Evolutionary conservation across 2,113 vertebrate genomes (phyloP).

Genomic region (Rynchops niger): DNA sequence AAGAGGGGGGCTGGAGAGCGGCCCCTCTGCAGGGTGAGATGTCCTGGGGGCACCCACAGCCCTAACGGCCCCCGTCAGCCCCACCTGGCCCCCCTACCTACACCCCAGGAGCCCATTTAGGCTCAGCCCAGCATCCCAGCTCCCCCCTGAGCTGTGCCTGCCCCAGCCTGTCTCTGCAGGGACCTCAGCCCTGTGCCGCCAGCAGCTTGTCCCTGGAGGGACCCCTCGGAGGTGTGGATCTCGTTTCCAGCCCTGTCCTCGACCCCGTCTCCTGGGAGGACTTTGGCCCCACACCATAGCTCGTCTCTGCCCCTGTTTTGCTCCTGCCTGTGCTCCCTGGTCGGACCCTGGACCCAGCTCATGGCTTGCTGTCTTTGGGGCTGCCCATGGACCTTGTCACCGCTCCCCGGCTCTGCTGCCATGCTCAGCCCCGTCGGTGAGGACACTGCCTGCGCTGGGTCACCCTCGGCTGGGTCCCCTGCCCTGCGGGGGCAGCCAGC

Average conservation of each 20-base stretch:
- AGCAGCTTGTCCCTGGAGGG: not conserved
- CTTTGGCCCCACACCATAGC: accelerated
- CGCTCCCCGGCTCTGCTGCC: no score
- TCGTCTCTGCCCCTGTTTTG: not conserved
- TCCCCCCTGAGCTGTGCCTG: accelerated
- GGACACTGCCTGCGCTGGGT: not conserved
- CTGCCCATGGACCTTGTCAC: not conserved
- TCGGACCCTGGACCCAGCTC: not conserved
- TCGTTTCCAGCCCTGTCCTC: not conserved
- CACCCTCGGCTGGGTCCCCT: not conserved
- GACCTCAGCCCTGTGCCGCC: not conserved
- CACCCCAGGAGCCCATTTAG: not conserved
- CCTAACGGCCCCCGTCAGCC: not conserved
- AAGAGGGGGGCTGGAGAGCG: not conserved
- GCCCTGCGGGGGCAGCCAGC: not conserved
- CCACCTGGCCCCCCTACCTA: not conserved
- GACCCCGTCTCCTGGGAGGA: not conserved
- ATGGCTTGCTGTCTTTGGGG: not conserved
- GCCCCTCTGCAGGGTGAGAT: not conserved
- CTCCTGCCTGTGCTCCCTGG: not conserved
- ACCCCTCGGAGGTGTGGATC: not conserved
- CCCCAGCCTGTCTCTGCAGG: not conserved
- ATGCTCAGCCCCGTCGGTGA: accelerated
- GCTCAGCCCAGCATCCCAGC: not conserved
- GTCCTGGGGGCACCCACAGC: not conserved